Conservation (phyloP, 2,888 invertebrate species). For the Caenorhabditis sulstoni region DNA sequence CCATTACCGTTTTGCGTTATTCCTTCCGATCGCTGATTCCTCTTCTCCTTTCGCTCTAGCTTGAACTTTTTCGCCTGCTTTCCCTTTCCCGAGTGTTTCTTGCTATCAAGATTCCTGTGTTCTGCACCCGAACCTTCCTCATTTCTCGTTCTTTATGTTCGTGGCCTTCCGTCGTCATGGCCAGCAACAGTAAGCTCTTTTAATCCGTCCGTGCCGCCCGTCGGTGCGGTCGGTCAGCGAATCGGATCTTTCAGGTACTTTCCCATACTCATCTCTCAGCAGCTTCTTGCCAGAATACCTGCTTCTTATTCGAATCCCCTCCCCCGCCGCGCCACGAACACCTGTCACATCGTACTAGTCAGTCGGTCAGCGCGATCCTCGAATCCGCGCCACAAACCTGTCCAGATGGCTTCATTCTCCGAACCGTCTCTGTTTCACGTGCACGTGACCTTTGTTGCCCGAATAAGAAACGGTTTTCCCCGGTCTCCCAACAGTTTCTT, state of each 20-base stretch:
- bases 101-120: constrained; percentile 2
- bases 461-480: background rate
- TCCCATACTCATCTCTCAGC: background rate
- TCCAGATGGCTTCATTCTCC: too few species aligned
- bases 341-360: constrained; percentile 21
- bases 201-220: background rate
- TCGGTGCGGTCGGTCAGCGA: background rate
- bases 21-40: background rate
- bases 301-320: background rate
- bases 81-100: constrained; percentile 14
- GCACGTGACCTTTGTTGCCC: constrained; percentile 12
- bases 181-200: constrained; percentile 7
- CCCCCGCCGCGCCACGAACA: constrained; percentile 13
- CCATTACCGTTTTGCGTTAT: constrained; percentile 5
- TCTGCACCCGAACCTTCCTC: too few species aligned
- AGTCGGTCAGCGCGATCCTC: constrained; percentile 2
- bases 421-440: constrained; percentile 12
- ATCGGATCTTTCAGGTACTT: background rate
- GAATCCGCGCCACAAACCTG: constrained; percentile 5
- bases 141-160: too few species aligned
- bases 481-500: background rate
- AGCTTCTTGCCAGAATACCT: background rate
- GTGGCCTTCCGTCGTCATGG: too few species aligned
- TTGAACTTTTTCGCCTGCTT: constrained; percentile 3
- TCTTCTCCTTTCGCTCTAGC: background rate